Evolutionary conservation across 2,888 invertebrate genomes (phyloP).

Genomic region (Drosophila tanythrix): DNA sequence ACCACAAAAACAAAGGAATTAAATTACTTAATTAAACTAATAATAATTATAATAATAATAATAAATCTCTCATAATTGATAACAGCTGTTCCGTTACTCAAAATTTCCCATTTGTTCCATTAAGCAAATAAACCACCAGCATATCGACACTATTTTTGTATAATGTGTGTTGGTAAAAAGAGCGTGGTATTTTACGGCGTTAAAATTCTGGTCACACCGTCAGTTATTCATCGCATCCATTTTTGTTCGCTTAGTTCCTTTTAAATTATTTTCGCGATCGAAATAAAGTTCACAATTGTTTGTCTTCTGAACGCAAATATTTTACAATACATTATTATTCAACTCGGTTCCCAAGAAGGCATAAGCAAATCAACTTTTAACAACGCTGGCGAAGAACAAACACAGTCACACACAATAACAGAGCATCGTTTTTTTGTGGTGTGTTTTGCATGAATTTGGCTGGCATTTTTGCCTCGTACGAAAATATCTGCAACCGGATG

Average conservation of each 20-base stretch:
- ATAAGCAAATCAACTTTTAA: not conserved
- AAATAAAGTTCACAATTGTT: constrained; percentile 18
- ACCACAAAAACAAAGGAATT: not conserved
- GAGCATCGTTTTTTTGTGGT: not conserved
- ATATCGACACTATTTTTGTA: not conserved
- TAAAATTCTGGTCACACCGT: constrained; percentile 24
- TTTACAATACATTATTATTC: not conserved
- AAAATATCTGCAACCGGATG: not conserved
- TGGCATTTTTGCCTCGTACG: not conserved
- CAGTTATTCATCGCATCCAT: constrained; percentile 55
- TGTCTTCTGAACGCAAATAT: constrained; percentile 12
- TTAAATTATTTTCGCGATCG: constrained; percentile 38
- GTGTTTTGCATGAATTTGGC: not conserved
- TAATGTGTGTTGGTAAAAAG: not conserved
- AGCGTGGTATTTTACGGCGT: not conserved
- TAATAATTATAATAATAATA: not conserved
- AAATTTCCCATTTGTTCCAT: not conserved
- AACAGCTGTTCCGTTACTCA: not conserved
- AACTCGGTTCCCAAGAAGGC: not conserved
- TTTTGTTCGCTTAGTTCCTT: constrained; percentile 48
- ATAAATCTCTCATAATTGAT: not conserved
- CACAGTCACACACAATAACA: not conserved
- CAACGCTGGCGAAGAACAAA: not conserved
- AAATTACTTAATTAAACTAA: not conserved
- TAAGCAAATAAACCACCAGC: not conserved